These are phyloP conservation scores for Drosophila parvula DNA, from an alignment of 1,140 invertebrate species.

Conservation along the genomic window DNA sequence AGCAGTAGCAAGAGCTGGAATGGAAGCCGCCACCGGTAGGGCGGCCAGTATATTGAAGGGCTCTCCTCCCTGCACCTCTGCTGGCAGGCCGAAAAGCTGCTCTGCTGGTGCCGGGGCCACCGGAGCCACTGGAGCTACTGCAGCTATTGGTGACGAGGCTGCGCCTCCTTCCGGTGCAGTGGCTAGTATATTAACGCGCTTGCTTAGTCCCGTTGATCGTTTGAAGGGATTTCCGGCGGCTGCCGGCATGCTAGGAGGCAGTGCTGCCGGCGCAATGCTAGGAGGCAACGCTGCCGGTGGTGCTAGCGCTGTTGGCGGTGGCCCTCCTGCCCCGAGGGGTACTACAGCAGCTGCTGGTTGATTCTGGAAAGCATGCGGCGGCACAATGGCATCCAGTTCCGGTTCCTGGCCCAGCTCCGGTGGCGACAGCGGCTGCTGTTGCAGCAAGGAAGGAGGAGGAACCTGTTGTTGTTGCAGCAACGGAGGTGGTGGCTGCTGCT, in stretches of 20 bases:
- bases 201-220: constrained; percentile 75
- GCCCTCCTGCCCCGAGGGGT: constrained; percentile 14
- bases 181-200: constrained; percentile 78
- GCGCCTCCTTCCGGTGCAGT: constrained; percentile 27
- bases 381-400: constrained; percentile 68
- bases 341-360: constrained; percentile 37
- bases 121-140: constrained; percentile 8
- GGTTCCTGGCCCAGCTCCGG: constrained; percentile 42
- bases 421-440: constrained; percentile 16
- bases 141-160: constrained; percentile 27
- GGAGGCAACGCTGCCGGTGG: constrained; percentile 7
- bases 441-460: constrained; percentile 8
- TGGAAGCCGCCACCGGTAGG: constrained; percentile 50
- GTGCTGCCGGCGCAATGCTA: constrained; percentile 13
- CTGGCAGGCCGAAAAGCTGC: constrained; percentile 15
- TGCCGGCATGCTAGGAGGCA: constrained; percentile 10
- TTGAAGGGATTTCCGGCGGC: constrained; percentile 81
- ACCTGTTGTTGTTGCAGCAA: background rate
- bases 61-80: constrained; percentile 18
- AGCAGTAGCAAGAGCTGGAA: constrained; percentile 65
- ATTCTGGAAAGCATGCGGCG: constrained; percentile 77
- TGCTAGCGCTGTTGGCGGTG: constrained; percentile 22
- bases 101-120: constrained; percentile 22
- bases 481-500: constrained; percentile 8
- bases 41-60: constrained; percentile 19